Evolutionary conservation across 2,113 vertebrate genomes (phyloP).

Genomic region (Elaphurus davidianus): DNA sequence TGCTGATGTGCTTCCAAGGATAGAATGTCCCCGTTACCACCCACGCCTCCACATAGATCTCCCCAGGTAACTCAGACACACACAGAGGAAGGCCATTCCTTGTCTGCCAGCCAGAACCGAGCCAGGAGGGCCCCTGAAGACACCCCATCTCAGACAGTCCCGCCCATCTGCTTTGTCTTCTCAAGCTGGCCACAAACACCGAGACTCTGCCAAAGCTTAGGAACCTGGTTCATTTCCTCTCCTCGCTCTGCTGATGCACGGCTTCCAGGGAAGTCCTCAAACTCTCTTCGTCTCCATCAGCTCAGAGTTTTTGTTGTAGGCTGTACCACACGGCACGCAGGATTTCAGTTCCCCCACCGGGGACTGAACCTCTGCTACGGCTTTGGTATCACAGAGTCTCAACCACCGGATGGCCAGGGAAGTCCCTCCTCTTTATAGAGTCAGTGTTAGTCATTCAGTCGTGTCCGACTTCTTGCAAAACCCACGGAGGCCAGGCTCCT

Average conservation of each 20-base stretch:
- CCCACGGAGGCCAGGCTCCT: neutral
- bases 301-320: neutral
- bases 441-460: neutral
- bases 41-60: accelerated
- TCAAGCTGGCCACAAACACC: neutral
- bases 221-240: neutral
- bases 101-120: neutral
- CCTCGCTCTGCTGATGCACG: accelerated
- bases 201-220: neutral
- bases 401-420: neutral
- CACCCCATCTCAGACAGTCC: accelerated
- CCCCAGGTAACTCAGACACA: no score
- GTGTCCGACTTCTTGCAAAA: neutral
- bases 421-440: neutral
- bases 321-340: accelerated
- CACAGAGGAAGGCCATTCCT: accelerated
- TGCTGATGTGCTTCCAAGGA: neutral
- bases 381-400: neutral
- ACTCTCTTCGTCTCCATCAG: accelerated
- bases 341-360: neutral
- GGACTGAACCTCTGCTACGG: no score
- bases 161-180: neutral
- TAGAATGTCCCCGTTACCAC: accelerated
- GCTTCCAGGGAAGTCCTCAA: neutral
- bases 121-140: accelerated